Conservation (phyloP, 1,140 invertebrate species). For the Panulirus ornatus region DNA sequence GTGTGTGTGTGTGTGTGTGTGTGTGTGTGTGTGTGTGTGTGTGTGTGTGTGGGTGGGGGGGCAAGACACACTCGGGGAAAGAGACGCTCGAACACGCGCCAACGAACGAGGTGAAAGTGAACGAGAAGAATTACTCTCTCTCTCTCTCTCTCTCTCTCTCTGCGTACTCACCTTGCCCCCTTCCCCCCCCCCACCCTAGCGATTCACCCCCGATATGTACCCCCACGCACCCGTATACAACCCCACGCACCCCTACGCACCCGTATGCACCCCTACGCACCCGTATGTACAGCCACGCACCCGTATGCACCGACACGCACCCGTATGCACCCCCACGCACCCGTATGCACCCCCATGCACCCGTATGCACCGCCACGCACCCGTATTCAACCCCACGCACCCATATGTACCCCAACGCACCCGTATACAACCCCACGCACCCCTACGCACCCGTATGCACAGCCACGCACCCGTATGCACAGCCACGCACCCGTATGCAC, state of each 20-base stretch:
- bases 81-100: not conserved
- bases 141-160: not conserved
- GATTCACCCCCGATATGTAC: too few species aligned
- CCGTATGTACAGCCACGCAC: not conserved
- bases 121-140: not conserved
- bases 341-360: too few species aligned
- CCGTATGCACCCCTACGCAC: not conserved
- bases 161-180: not conserved
- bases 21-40: conserved; percentile 7
- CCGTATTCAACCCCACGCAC: too few species aligned
- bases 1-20: not conserved
- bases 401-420: too few species aligned
- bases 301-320: too few species aligned
- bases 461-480: too few species aligned
- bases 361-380: too few species aligned
- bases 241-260: not conserved
- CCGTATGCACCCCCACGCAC: too few species aligned
- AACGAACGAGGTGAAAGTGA: not conserved
- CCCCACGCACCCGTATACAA: not conserved
- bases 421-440: too few species aligned
- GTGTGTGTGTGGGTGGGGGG: not conserved
- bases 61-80: not conserved
- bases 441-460: too few species aligned
- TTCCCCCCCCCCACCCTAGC: not conserved
- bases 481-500: too few species aligned